Conservation (phyloP, 2,113 vertebrate species). For the Pseudolaguvia tuberculata region DNA sequence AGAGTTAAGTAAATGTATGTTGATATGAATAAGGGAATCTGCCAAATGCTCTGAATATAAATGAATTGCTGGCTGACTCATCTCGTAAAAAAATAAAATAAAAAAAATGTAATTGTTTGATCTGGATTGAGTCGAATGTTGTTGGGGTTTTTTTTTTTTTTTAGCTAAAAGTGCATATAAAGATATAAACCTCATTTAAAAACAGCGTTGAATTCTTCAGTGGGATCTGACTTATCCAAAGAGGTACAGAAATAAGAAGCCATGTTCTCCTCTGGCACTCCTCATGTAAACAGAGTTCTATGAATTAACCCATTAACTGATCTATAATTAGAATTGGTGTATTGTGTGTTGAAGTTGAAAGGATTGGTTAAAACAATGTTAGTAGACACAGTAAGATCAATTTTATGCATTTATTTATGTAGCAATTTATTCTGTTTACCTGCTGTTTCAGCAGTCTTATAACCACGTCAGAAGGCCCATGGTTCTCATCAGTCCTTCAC, state of each 20-base stretch:
- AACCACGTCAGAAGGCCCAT: constrained; percentile 67
- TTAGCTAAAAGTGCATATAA: no score
- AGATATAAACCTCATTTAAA: no score
- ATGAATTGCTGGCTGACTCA: no score
- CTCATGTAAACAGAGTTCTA: no score
- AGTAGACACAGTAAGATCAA: constrained; percentile 67
- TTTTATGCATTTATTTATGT: constrained; percentile 80
- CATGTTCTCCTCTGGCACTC: not conserved
- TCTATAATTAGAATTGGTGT: not conserved
- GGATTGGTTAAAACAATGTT: constrained; percentile 56
- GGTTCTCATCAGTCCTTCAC: constrained; percentile 68
- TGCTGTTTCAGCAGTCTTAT: constrained; percentile 71
- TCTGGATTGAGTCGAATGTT: no score
- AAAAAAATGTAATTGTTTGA: no score
- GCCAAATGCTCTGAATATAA: no score
- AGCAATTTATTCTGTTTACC: constrained; percentile 74
- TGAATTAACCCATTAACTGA: no score
- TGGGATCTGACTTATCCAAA: not conserved
- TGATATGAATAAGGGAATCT: no score
- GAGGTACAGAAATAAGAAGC: not conserved
- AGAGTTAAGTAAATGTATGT: no score
- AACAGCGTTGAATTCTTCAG: not conserved
- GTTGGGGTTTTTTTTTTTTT: no score
- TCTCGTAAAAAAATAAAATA: no score
- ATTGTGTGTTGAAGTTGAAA: constrained; percentile 10